Base-by-base conservation (phyloP, 2,797 vertebrate genomes). In the Melanotaenia parkinsoni region DNA sequence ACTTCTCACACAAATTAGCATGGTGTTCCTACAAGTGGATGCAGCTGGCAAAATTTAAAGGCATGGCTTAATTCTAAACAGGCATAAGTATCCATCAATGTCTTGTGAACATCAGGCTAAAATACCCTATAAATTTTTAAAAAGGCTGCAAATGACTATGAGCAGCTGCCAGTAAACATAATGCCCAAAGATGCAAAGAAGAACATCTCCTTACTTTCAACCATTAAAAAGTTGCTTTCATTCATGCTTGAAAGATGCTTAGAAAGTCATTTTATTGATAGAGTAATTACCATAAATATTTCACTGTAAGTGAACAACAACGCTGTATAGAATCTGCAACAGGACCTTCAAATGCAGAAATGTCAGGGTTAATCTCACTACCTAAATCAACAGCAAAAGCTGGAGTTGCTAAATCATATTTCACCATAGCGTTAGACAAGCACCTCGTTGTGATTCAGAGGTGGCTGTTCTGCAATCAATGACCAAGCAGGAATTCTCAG, bases 1-100 rank as follows among this genome's bases (percentile, higher is more conserved):
- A 80, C 80, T 75, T 47, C 53, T 74, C n/a, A 45, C 14, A 32
- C 67, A 74, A 88, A 79, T 86, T 76, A 77, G 66, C 66, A 75
- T 76, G 79, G 70, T 84, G 67, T 69, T 77, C 62, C 57, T 67
- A 79, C 72, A 84, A 89, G 86, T 87, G 82, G 83, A 84, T 84
- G 76, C 84, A 87, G 86, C 78, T 88, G 81, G 79, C 54, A 67
- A 74, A 77, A 84, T 67, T 18, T 72, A 68, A 61, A 72, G 62
- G 58, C 37, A 28, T 54, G 28, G 63, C 65, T 79, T 73, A 72
- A 76, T 82, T 54, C 79, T 84, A 76, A 84, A 72, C 72, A 79
- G 63, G 71, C 63, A 59, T 79, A 80, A 91, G 79, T 83, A 80
- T 82, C 80, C 60, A 80, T 70, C 80, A 70, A 74, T 79, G 82